phyloP scores from a whole-genome alignment of 2,113 vertebrate genomes.

The Thymallus thymallus region DNA sequence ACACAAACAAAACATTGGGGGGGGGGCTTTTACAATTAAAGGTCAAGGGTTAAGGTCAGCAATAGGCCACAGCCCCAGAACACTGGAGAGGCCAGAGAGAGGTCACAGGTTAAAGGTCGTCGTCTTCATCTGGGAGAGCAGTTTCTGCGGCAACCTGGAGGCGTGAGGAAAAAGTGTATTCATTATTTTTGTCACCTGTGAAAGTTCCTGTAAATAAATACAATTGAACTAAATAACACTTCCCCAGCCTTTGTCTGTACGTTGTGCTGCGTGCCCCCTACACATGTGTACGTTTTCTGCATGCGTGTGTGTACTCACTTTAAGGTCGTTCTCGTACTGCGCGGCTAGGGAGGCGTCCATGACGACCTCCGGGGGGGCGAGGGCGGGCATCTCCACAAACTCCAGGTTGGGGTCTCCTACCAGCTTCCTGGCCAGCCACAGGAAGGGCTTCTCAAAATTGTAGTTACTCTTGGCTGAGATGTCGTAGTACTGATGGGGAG shows the following conservation, averaged over 20 bases:
- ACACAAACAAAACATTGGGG: no score
- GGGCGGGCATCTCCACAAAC: conserved; percentile 97
- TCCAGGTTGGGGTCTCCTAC: conserved; percentile 97
- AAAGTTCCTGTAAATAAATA: no score
- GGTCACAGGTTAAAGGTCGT: conserved; percentile 86
- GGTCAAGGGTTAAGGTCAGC: no score
- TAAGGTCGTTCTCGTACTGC: conserved; percentile 93
- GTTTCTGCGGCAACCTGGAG: conserved; percentile 92
- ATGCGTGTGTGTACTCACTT: conserved; percentile 70
- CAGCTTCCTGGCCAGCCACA: conserved; percentile 96
- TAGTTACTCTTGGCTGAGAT: conserved; percentile 99
- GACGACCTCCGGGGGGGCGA: conserved; percentile 93
- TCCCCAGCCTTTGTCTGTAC: no score
- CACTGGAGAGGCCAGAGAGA: conserved; percentile 1
- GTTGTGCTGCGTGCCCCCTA: no score
- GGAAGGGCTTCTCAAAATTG: conserved; percentile 99
- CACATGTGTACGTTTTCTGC: no score
- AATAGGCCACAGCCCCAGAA: no score
- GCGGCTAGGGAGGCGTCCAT: conserved; percentile 94
- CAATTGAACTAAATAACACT: no score
- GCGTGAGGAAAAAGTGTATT: not conserved
- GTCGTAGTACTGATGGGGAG: conserved; percentile 86
- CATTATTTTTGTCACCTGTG: no score
- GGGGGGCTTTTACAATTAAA: no score
- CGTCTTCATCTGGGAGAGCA: conserved; percentile 97